Percentiles rank a stretch among this genome's conserved stretches.
These are phyloP conservation scores for Syncerus caffer DNA, from an alignment of 2,797 vertebrate genomes.

Conservation along the genomic window DNA sequence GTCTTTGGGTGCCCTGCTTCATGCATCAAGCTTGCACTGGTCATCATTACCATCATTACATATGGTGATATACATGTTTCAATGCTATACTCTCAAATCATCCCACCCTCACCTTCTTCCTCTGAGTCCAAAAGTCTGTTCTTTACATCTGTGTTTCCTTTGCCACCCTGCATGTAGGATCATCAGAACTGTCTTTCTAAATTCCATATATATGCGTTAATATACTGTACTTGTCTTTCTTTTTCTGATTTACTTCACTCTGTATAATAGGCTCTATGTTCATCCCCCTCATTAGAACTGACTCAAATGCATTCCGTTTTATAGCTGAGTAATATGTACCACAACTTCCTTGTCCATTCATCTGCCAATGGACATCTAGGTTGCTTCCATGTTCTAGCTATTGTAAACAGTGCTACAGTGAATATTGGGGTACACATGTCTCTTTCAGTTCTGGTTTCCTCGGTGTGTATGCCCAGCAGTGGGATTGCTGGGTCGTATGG, in stretches of 20 bases:
- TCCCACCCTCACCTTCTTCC: not conserved
- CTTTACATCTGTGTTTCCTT: not conserved
- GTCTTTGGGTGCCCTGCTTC: not conserved
- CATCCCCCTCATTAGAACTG: not conserved
- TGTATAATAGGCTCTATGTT: not conserved
- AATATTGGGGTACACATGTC: not conserved
- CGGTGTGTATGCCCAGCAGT: not conserved
- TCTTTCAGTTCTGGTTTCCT: not conserved
- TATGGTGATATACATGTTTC: not conserved
- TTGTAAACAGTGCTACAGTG: not conserved
- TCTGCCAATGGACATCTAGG: not conserved
- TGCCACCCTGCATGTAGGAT: not conserved
- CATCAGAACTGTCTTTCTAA: not conserved
- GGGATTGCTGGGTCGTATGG: not conserved
- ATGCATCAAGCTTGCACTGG: not conserved
- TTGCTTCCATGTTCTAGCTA: not conserved
- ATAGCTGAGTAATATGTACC: not conserved
- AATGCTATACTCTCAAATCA: not conserved
- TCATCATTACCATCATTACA: not conserved
- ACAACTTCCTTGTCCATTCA: not conserved
- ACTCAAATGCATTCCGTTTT: not conserved
- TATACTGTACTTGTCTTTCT: not conserved
- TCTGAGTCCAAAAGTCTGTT: not conserved
- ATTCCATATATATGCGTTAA: not conserved
- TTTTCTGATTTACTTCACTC: not conserved